phyloP scores from a whole-genome alignment of 2,888 invertebrate genomes.

The Dioctria rufipes region DNA sequence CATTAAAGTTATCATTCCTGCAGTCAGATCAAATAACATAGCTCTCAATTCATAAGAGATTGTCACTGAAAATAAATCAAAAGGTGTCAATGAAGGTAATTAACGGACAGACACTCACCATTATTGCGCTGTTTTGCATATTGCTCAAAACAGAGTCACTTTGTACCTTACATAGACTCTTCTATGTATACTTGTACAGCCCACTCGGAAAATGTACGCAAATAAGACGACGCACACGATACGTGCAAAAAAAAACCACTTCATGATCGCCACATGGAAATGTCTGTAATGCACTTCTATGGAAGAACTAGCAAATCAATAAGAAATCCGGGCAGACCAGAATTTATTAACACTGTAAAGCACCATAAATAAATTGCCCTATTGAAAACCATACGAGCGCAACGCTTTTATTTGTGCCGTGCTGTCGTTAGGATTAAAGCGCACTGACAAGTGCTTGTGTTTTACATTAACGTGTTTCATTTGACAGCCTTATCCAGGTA shows the following conservation, averaged over 20 bases:
- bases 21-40: slow-evolving; percentile 36
- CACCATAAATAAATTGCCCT: slow-evolving; percentile 53
- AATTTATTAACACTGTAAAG: slow-evolving; percentile 54
- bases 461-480: slow-evolving; percentile 51
- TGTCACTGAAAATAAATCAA: slow-evolving; percentile 49
- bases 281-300: slow-evolving; percentile 39
- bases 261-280: slow-evolving; percentile 32
- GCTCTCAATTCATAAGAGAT: slow-evolving; percentile 42
- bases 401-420: neutral
- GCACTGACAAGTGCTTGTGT: slow-evolving; percentile 54
- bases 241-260: slow-evolving; percentile 2
- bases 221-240: neutral
- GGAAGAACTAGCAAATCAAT: slow-evolving; percentile 38
- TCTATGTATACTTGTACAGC: neutral
- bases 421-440: slow-evolving; percentile 48
- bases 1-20: slow-evolving; percentile 44
- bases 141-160: slow-evolving; percentile 35
- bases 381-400: slow-evolving; percentile 33
- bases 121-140: slow-evolving; percentile 40
- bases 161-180: neutral
- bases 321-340: slow-evolving; percentile 39
- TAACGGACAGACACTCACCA: slow-evolving; percentile 45
- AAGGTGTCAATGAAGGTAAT: slow-evolving; percentile 47
- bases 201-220: slow-evolving; percentile 26
- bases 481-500: slow-evolving; percentile 2